Evolutionary conservation across 92 coral and sea anemone species (phyloP), one percentile per base, ranked within the genome.

Genomic region (Palythoa grandiflora): DNA sequence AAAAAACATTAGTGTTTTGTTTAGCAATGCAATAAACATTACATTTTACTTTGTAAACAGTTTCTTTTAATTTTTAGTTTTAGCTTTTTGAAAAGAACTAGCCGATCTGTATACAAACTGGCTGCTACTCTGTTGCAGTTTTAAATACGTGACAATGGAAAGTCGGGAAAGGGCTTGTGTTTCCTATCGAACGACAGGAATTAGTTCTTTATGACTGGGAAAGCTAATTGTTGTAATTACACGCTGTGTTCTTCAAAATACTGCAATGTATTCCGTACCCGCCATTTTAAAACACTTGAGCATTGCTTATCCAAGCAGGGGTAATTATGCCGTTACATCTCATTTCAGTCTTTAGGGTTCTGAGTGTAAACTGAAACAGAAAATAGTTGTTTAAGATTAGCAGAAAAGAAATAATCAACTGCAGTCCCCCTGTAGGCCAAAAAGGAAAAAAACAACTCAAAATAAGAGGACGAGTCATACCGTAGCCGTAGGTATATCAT

Each of bases 271-370:
- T 6, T 16, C 8, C 68, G 38, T 12, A 40, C 2, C 84, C 71
- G 72, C 84, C 71, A 16, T 79, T 60, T 79, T 0, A 79, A 79
- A 79, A 38, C 71, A 79, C 84, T 79, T 40, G 72, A 59, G 8
- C 28, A 1, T 39, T 79, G 84, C 73, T 79, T 79, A 79, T 57
- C 20, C 15, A 38, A 8, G 44, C 50, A 2, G 10, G 75, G 44
- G 13, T 2, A 38, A 20, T 9, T 70, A 36, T 54, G 50, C 48
- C 63, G 19, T 77, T 54, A 6, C 28, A 54, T 59, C 68, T 35
- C 83, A 36, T 77, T 77, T 77, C 83, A 77, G 83, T 54, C 15
- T 53, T 37, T 53, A 20, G 15, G 16, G 5, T 11, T 15, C 17
- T 75, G 57, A 75, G 60, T 48, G 16, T 38, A 77, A 12, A 11